Evolutionary conservation across 2,888 invertebrate species (phyloP).

Genomic region (Octodonta nipae): DNA sequence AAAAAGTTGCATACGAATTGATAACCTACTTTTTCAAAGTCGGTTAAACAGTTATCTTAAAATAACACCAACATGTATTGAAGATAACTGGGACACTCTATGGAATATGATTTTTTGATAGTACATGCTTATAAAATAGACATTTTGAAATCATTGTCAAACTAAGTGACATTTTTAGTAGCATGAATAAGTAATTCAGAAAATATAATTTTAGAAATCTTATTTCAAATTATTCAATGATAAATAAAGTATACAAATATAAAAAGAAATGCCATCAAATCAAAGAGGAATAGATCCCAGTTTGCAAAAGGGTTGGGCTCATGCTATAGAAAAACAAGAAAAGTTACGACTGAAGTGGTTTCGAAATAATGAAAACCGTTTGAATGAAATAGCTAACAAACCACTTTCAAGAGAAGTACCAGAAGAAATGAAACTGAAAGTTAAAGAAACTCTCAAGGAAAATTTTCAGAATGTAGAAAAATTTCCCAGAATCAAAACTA

Average conservation of each 20-base stretch:
- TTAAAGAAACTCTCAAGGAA: slow-evolving; percentile 14
- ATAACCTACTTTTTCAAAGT: no score
- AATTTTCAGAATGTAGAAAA: slow-evolving; percentile 19
- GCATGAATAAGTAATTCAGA: no score
- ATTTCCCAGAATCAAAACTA: slow-evolving; percentile 14
- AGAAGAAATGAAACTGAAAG: slow-evolving; percentile 21
- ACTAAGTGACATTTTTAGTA: no score
- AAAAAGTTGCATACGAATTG: no score
- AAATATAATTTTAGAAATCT: no score
- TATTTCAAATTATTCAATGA: no score
- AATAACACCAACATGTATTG: no score
- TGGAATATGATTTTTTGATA: no score
- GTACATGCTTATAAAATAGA: no score
- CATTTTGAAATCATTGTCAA: no score
- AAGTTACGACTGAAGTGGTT: slow-evolving; percentile 32
- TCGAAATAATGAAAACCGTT: slow-evolving; percentile 26
- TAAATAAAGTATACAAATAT: background rate
- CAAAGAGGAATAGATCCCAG: slow-evolving; percentile 12
- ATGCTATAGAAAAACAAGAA: slow-evolving; percentile 28
- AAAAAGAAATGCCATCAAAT: slow-evolving; percentile 6
- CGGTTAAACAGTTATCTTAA: no score
- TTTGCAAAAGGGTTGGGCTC: slow-evolving; percentile 16
- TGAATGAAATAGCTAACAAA: slow-evolving; percentile 25
- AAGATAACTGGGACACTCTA: no score
- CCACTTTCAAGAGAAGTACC: slow-evolving; percentile 21